These are phyloP conservation scores for Prorops nasuta DNA, from an alignment of 1,140 invertebrate genomes.

Conservation along the genomic window DNA sequence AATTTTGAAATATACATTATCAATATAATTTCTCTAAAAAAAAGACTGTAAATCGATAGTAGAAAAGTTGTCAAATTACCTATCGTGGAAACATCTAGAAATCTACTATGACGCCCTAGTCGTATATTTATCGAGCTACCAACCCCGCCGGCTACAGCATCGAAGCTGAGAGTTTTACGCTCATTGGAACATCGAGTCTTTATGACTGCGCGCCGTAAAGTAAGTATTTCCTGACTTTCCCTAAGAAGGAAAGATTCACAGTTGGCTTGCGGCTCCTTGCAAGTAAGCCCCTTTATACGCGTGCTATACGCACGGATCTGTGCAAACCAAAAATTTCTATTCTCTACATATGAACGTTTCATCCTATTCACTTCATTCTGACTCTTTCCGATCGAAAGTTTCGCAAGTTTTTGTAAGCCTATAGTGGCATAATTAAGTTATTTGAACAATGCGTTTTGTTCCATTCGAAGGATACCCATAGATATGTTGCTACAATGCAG, in stretches of 20 bases:
- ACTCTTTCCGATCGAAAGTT: no score
- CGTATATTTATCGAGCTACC: conserved; percentile 22
- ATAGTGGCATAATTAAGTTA: no score
- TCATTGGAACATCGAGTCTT: conserved; percentile 29
- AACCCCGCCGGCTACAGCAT: conserved; percentile 7
- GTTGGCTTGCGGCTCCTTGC: no score
- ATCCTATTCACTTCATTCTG: no score
- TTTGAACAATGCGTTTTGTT: no score
- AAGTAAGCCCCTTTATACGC: no score
- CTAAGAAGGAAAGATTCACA: neutral
- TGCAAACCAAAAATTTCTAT: no score
- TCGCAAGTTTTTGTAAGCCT: no score
- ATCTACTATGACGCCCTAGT: neutral
- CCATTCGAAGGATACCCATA: no score
- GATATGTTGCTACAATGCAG: no score
- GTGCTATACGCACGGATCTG: no score
- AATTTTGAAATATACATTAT: neutral
- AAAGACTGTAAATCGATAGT: neutral
- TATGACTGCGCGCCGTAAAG: conserved; percentile 27
- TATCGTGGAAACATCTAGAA: neutral
- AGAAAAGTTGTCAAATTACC: neutral
- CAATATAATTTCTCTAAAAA: neutral
- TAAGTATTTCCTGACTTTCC: conserved; percentile 18
- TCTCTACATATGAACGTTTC: no score
- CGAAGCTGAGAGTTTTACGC: conserved; percentile 29